Conservation (phyloP, 2,888 invertebrate genomes). For the Cryptops parisi region DNA sequence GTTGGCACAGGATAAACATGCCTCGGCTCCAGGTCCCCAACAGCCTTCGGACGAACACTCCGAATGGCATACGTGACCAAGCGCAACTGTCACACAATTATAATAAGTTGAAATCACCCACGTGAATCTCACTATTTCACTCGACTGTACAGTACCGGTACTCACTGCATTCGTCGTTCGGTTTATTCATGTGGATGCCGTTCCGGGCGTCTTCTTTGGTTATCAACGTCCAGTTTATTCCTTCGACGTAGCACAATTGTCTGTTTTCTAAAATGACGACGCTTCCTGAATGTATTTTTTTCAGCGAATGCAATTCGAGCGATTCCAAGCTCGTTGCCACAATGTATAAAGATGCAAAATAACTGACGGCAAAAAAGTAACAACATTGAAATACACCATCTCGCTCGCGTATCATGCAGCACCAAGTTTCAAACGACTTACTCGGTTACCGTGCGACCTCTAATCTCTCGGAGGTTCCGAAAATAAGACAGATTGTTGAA, state of each 20-base stretch:
- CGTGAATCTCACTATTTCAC: no score
- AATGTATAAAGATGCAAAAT: conserved; percentile 74
- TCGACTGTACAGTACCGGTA: no score
- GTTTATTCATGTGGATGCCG: conserved; percentile 59
- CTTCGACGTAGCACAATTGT: conserved; percentile 71
- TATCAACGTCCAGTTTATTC: conserved; percentile 68
- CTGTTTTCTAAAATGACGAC: conserved; percentile 78
- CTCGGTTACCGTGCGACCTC: conserved; percentile 74
- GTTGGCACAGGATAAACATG: conserved; percentile 78
- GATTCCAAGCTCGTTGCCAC: conserved; percentile 76
- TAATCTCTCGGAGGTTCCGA: conserved; percentile 80
- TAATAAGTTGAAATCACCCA: no score
- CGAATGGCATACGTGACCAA: conserved; percentile 62
- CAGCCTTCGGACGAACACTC: conserved; percentile 88
- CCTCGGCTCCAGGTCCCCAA: conserved; percentile 81
- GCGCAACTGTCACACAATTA: conserved; percentile 38
- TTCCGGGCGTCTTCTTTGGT: conserved; percentile 35
- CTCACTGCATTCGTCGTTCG: conserved; percentile 56
- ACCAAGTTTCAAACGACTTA: conserved; percentile 26
- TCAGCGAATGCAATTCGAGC: conserved; percentile 65
- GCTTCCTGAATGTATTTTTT: conserved; percentile 69
- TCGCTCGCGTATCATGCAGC: neutral
- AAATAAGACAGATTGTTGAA: conserved; percentile 84
- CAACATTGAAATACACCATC: neutral
- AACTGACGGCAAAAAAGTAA: conserved; percentile 7